Evolutionary conservation across 2,888 invertebrate genomes (phyloP), one percentile per base, ranked within the genome.

Genomic region (Acronicta psi): DNA sequence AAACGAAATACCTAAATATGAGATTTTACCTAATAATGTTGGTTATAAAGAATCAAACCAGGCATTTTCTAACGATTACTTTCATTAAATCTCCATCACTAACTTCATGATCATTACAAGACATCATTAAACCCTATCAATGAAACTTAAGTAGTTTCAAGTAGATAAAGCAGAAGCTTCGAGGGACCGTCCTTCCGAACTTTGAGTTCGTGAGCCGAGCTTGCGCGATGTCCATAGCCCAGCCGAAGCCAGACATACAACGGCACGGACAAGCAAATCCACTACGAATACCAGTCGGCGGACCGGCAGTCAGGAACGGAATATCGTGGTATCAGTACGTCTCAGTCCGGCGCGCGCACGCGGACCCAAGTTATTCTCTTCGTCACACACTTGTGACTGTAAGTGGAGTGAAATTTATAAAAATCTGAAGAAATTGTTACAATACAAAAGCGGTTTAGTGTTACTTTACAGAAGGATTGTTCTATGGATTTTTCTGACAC

Each of bases 371-470:
- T 89, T 87, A 88, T 87, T 88, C 87, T 87, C 88, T 86, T 88
- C 89, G 88, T 88, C 89, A 85, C 84, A 85, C 76, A 77, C 61
- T 82, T 89, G 88, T 90, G 88, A 91, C 90, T 85, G 82, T 75
- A 86, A 89, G 89, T 91, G 91, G 79, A 90, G 91, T 93, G 91
- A 87, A 88, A 84, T 78, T 84, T 75, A 81, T 81, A 73, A 71
- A 79, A 74, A 80, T 71, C 72, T 64, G 50, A 74, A 74, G 57
- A 79, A 75, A 74, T 79, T 69, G 64, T 75, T 73, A 34, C 67
- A 23, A 66, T 62, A 65, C 58, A 68, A 62, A 20, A 73, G 55
- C 70, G 29, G 53, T 59, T 71, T 56, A 68, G 69, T 75, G 70
- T 66, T 73, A 60, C 50, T 58, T 59, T 64, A 40, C 43, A 69